phyloP scores from a whole-genome alignment of 2,113 vertebrate species.

The Forbesichthys papilliferus region DNA sequence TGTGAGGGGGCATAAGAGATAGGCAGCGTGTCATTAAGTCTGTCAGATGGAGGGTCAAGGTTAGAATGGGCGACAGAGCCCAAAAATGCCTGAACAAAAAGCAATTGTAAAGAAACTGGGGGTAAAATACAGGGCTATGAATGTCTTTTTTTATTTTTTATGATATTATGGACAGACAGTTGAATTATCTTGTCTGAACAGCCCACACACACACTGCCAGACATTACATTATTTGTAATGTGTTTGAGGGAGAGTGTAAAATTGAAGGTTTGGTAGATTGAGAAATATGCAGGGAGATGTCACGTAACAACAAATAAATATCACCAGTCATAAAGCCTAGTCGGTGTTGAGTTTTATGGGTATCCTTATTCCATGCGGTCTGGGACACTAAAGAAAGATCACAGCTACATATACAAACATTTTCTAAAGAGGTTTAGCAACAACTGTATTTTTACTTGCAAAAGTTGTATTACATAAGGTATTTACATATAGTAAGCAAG shows the following conservation, averaged over 20 bases:
- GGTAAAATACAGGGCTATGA: not conserved
- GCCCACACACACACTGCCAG: not conserved
- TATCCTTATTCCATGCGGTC: too few relatives aligned
- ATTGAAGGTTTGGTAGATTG: conserved; percentile 2
- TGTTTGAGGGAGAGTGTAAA: not conserved
- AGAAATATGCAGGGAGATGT: not conserved
- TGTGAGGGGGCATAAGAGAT: not conserved
- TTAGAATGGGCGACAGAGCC: not conserved
- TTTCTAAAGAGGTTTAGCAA: too few relatives aligned
- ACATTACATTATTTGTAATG: not conserved
- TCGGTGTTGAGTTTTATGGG: not conserved
- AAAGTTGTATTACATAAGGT: too few relatives aligned
- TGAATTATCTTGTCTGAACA: too few relatives aligned
- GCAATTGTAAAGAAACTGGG: not conserved
- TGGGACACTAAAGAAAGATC: too few relatives aligned
- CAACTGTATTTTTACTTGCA: too few relatives aligned
- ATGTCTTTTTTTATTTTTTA: too few relatives aligned
- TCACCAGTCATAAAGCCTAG: not conserved
- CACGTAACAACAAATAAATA: conserved; percentile 14
- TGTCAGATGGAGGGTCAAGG: not conserved
- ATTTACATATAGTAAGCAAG: too few relatives aligned
- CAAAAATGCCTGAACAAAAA: not conserved
- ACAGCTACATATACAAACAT: too few relatives aligned
- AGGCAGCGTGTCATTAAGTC: not conserved
- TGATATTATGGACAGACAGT: too few relatives aligned